Evolutionary conservation across 2,888 invertebrate genomes (phyloP).

Genomic region (Tetheella fluctuosa): DNA sequence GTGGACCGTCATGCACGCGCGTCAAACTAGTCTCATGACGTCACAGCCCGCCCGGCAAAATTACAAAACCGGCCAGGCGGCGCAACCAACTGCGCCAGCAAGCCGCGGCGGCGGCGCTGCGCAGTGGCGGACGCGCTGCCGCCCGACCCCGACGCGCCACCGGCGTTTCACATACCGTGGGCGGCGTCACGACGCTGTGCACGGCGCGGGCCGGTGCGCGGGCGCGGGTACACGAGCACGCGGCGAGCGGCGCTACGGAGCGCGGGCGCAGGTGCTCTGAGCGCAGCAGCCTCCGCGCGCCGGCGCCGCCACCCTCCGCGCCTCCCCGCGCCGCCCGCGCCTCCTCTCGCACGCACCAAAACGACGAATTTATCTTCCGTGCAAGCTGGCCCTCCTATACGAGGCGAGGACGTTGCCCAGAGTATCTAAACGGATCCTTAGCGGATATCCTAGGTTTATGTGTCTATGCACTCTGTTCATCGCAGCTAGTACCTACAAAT

Average conservation of each 20-base stretch:
- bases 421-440: constrained; percentile 40
- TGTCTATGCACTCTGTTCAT: background rate
- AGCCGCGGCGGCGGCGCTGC: constrained; percentile 63
- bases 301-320: constrained; percentile 84
- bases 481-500: no score
- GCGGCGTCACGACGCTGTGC: constrained; percentile 77
- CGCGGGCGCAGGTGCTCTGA: constrained; percentile 89
- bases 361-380: constrained; percentile 82
- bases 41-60: constrained; percentile 80
- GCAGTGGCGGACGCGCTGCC: constrained; percentile 81
- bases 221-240: constrained; percentile 78
- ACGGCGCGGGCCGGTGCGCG: constrained; percentile 68
- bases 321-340: constrained; percentile 72
- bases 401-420: constrained; percentile 74
- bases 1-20: constrained; percentile 78
- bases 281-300: constrained; percentile 86
- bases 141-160: constrained; percentile 81
- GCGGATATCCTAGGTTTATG: no score
- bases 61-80: constrained; percentile 80
- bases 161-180: constrained; percentile 76
- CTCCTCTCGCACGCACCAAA: constrained; percentile 78
- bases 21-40: constrained; percentile 83
- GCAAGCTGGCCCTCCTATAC: constrained; percentile 76
- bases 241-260: constrained; percentile 84
- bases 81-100: constrained; percentile 63